Evolutionary conservation across 1,140 invertebrate species (phyloP).

Genomic region (Drosophila kanapiae): DNA sequence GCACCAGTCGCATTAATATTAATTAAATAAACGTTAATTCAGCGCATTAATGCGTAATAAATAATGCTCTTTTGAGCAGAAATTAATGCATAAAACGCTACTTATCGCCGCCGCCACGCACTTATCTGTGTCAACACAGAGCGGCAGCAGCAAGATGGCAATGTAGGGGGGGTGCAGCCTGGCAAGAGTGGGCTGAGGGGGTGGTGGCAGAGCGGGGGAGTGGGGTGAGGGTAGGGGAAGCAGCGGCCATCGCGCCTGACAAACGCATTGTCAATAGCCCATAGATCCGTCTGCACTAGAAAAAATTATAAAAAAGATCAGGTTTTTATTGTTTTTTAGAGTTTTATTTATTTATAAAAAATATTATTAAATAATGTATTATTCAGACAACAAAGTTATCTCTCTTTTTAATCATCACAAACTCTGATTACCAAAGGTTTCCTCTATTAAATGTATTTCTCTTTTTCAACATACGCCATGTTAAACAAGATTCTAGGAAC

Average conservation of each 20-base stretch:
- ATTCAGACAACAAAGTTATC: accelerated
- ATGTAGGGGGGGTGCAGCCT: not conserved
- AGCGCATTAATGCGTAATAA: slow-evolving; percentile 83
- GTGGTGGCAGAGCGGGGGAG: slow-evolving; percentile 2
- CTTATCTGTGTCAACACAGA: slow-evolving; percentile 84
- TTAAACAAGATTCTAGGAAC: not conserved
- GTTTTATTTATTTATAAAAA: not conserved
- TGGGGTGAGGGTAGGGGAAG: slow-evolving; percentile 1
- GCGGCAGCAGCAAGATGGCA: slow-evolving; percentile 31
- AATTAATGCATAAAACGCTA: slow-evolving; percentile 84
- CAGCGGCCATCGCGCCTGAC: slow-evolving; percentile 50
- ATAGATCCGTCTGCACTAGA: slow-evolving; percentile 63
- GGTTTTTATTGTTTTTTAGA: not conserved
- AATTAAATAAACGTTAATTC: slow-evolving; percentile 85
- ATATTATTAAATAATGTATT: too few species aligned
- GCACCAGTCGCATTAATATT: slow-evolving; percentile 78
- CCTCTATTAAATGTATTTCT: not conserved
- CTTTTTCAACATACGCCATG: not conserved
- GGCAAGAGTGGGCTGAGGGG: not conserved
- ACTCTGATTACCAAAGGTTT: not conserved
- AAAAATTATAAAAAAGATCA: not conserved
- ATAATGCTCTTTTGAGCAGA: slow-evolving; percentile 81
- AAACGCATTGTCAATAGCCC: slow-evolving; percentile 79
- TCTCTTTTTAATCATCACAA: not conserved
- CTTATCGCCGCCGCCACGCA: slow-evolving; percentile 77